Conservation (phyloP, 2,888 invertebrate genomes). For the Drosophila mayaguana region DNA sequence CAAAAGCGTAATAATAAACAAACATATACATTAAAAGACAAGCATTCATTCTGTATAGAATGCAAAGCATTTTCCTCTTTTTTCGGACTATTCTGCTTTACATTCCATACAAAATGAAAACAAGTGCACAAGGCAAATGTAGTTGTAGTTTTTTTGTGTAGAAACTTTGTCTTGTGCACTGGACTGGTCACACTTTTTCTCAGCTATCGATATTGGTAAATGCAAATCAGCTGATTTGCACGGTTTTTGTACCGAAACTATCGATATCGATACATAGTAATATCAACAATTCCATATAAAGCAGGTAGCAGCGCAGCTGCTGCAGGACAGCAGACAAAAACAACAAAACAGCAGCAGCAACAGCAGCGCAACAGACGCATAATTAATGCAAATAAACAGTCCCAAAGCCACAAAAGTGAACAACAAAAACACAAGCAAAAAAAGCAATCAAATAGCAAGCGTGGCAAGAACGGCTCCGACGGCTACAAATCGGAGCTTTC, state of each 20-base stretch:
- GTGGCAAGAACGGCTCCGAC: slow-evolving; percentile 19
- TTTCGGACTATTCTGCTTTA: slow-evolving; percentile 14
- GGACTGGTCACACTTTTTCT: slow-evolving; percentile 41
- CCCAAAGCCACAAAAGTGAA: slow-evolving; percentile 56
- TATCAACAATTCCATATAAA: slow-evolving; percentile 60
- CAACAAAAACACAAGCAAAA: slow-evolving; percentile 51
- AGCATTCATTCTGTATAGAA: slow-evolving; percentile 6
- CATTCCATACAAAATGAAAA: slow-evolving; percentile 11
- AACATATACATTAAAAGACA: slow-evolving; percentile 19
- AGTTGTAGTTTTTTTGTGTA: background rate
- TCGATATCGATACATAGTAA: slow-evolving; percentile 50
- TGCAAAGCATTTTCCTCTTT: slow-evolving; percentile 2
- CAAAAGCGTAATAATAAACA: slow-evolving; percentile 44
- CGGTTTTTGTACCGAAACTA: slow-evolving; percentile 21
- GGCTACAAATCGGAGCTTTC: slow-evolving; percentile 77
- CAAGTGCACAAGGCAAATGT: slow-evolving; percentile 28
- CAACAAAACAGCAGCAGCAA: slow-evolving; percentile 54
- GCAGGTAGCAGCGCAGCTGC: slow-evolving; percentile 63
- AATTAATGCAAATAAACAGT: slow-evolving; percentile 58
- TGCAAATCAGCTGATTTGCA: slow-evolving; percentile 61
- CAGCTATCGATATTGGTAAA: slow-evolving; percentile 46
- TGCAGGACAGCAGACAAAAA: slow-evolving; percentile 60
- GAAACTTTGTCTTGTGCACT: slow-evolving; percentile 39
- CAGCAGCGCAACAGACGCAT: slow-evolving; percentile 55
- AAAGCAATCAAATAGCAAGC: slow-evolving; percentile 47